phyloP scores from a whole-genome alignment of 2,113 vertebrate species.

The Ivindomyrus marchei region DNA sequence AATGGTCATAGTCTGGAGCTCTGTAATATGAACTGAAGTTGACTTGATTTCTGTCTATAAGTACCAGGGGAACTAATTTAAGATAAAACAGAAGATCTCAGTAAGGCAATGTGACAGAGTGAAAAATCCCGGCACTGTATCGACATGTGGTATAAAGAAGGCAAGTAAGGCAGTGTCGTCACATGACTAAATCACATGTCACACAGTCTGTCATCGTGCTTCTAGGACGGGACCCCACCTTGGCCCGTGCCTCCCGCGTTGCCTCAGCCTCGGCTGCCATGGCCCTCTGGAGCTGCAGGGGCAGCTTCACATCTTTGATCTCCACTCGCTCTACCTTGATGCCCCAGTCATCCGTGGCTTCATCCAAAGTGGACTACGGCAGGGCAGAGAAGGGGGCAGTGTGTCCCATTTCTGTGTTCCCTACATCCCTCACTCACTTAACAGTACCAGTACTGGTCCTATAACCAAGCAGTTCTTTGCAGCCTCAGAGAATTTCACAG shows the following conservation, averaged over 20 bases:
- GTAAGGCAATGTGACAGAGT: background rate
- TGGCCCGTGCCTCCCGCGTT: conserved; percentile 82
- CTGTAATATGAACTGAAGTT: background rate
- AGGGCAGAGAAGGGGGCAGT: background rate
- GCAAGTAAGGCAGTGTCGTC: background rate
- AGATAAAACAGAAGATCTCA: background rate
- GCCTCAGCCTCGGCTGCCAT: conserved; percentile 45
- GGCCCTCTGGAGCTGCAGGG: conserved; percentile 48
- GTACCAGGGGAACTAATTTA: background rate
- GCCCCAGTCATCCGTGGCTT: conserved; percentile 88
- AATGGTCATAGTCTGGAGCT: background rate
- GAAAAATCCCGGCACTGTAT: background rate
- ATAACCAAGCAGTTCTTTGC: background rate
- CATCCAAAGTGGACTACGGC: conserved; percentile 71
- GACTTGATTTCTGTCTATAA: background rate
- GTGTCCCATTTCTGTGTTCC: background rate
- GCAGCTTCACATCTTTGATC: conserved; percentile 94
- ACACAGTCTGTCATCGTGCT: background rate
- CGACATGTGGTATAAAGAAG: background rate
- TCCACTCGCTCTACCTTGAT: conserved; percentile 97
- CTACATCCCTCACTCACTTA: background rate
- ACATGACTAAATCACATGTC: background rate
- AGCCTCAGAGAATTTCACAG: background rate
- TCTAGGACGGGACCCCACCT: conserved; percentile 58
- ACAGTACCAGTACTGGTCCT: background rate